These are phyloP conservation scores for Neodiprion lecontei DNA, from an alignment of 1,140 invertebrate species.

Conservation along the genomic window DNA sequence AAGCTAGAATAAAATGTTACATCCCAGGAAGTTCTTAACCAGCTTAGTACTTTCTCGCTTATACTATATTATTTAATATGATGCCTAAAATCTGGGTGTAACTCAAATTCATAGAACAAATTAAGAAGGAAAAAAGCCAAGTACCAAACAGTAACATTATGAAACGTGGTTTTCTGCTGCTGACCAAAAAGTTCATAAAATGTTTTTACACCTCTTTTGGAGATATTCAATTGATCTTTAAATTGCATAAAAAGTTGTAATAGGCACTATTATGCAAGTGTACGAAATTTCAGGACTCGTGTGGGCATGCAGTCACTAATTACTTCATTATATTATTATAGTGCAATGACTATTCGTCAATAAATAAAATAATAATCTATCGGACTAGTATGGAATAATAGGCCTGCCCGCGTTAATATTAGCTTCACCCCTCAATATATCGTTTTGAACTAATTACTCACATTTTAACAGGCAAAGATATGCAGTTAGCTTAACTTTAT, in stretches of 20 bases:
- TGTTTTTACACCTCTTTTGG: no score
- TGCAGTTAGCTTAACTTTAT: slow-evolving; percentile 61
- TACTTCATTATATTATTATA: background rate
- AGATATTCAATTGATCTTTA: background rate
- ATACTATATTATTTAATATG: background rate
- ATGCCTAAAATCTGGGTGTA: no score
- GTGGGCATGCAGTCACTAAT: background rate
- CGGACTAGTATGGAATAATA: slow-evolving; percentile 53
- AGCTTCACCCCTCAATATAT: slow-evolving; percentile 27
- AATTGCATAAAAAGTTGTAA: background rate
- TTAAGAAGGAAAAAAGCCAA: no score
- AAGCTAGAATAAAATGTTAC: background rate
- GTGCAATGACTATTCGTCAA: slow-evolving; percentile 22
- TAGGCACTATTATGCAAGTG: background rate
- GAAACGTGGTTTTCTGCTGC: no score
- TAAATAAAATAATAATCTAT: slow-evolving; percentile 56
- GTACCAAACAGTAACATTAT: no score
- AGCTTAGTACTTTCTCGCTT: background rate
- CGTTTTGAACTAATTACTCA: slow-evolving; percentile 35
- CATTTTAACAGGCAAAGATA: slow-evolving; percentile 49
- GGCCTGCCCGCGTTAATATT: slow-evolving; percentile 46
- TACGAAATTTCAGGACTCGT: background rate
- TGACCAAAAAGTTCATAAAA: no score
- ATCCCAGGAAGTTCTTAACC: background rate
- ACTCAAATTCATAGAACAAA: no score